Percentiles rank a stretch among this genome's conserved stretches.
Evolutionary conservation across 2,113 vertebrate genomes (phyloP).

Genomic region (Seriola aureovittata): DNA sequence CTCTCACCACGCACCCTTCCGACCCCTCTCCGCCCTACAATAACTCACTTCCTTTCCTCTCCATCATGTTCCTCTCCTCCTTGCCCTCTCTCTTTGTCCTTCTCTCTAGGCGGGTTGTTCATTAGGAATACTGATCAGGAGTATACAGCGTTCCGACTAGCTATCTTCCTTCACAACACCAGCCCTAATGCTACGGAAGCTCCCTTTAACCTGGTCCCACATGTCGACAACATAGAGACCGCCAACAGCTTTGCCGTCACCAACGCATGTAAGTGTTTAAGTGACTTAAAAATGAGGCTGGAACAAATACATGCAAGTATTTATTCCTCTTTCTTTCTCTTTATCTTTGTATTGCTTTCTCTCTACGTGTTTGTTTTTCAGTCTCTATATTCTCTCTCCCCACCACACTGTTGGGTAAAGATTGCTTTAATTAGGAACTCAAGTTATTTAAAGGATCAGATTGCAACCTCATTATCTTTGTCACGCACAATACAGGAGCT

Average conservation of each 20-base stretch:
- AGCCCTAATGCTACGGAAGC: conserved; percentile 98
- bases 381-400: neutral
- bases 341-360: neutral
- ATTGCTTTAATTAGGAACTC: neutral
- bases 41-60: conserved; percentile 62
- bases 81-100: conserved; percentile 40
- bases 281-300: neutral
- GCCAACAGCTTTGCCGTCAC: conserved; percentile 99
- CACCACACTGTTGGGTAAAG: neutral
- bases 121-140: conserved; percentile 99
- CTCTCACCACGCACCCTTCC: conserved; percentile 6
- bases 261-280: conserved; percentile 97
- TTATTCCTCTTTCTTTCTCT: neutral
- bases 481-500: neutral
- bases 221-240: conserved; percentile 99
- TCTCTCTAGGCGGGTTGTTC: conserved; percentile 94
- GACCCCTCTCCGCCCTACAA: conserved; percentile 37
- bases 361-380: neutral
- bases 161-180: conserved; percentile 99
- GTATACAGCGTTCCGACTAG: conserved; percentile 98
- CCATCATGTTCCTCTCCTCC: conserved; percentile 40
- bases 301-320: neutral
- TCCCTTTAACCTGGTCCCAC: conserved; percentile 98
- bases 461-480: neutral
- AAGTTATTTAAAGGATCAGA: conserved; percentile 30